Base-by-base conservation (phyloP, 2,113 vertebrate genomes). In the Nanorana parkeri region DNA sequence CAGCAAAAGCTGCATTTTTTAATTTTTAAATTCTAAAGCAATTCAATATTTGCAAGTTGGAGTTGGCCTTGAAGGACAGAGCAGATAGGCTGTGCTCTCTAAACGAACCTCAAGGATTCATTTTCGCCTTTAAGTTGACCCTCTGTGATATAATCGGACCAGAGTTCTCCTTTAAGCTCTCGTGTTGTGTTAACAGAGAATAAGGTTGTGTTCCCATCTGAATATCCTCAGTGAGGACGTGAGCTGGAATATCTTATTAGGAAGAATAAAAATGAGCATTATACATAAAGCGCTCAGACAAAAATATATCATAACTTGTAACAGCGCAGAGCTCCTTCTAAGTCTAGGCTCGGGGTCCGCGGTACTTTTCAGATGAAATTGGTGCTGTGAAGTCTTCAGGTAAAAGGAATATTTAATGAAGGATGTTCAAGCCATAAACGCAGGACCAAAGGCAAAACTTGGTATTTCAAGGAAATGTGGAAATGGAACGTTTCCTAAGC, bases 201-300 rank as follows among this genome's bases (percentile, higher is more conserved):
- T 47, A 47, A 13, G 11, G 52, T n/a, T 20, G 4, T 56, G 52
- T 73, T 56, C 7, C 52, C 56, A 29, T 73, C 55, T 56, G 52
- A n/a, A 5, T 15, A 47, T 32, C 19, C 16, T 54, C 23, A 28
- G 68, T 21, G 5, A 36, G 8, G 36, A 47, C 68, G 23, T 20
- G 68, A 13, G 58, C 68, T 13, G 68, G 24, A 56, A 56, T 54
- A 71, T 26, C 26, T 54, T 71, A 52, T 24, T 24, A 26, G 47
- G 51, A 19, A n/a, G 47, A 28, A 72, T 26, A 73, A 56, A 58
- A 32, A 29, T 56, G 54, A 73, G 56, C 16, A 54, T 74, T 60
- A 60, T 28, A 36, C 32, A 47, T 58, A 74, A 74, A 28, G 47
- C 15, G 26, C 26, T 36, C 3, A 36, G 21, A 58, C 36, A 36